Evolutionary conservation across 2,113 vertebrate genomes (phyloP).

Genomic region (Perca schrenkii): DNA sequence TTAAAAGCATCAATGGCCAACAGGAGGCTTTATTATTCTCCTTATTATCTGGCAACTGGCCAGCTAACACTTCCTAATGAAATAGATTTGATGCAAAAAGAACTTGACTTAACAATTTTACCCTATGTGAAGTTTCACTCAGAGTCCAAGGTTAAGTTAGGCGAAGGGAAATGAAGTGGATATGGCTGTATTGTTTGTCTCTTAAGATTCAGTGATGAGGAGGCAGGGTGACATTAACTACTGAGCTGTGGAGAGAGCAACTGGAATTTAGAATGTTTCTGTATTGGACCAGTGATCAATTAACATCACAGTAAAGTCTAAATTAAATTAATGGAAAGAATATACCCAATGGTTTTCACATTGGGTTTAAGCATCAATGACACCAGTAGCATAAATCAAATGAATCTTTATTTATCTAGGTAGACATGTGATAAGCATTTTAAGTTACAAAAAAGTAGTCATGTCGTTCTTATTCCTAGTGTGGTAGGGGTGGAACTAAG

Average conservation of each 20-base stretch:
- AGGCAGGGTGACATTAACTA: conserved; percentile 10
- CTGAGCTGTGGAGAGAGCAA: not conserved
- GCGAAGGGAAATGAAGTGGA: conserved; percentile 43
- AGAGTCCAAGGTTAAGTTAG: conserved; percentile 58
- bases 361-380: not conserved
- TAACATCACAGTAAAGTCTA: conserved; percentile 2
- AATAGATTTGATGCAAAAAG: conserved; percentile 67
- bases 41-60: conserved; percentile 34
- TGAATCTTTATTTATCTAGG: too few species aligned
- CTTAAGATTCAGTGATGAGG: conserved; percentile 34
- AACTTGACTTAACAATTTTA: conserved; percentile 65
- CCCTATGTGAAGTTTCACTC: conserved; percentile 42
- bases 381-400: not conserved
- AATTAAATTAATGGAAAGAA: not conserved
- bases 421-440: too few species aligned
- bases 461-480: not conserved
- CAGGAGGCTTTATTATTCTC: conserved; percentile 50
- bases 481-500: not conserved
- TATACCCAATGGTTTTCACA: not conserved
- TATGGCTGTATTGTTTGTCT: conserved; percentile 37
- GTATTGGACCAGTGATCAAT: not conserved
- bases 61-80: conserved; percentile 60
- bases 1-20: conserved; percentile 42
- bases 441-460: not conserved
- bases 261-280: not conserved